Percentiles rank a stretch among this genome's conserved stretches.
These are phyloP conservation scores for Lateolabrax maculatus DNA, from an alignment of 2,797 vertebrate genomes.

Conservation along the genomic window DNA sequence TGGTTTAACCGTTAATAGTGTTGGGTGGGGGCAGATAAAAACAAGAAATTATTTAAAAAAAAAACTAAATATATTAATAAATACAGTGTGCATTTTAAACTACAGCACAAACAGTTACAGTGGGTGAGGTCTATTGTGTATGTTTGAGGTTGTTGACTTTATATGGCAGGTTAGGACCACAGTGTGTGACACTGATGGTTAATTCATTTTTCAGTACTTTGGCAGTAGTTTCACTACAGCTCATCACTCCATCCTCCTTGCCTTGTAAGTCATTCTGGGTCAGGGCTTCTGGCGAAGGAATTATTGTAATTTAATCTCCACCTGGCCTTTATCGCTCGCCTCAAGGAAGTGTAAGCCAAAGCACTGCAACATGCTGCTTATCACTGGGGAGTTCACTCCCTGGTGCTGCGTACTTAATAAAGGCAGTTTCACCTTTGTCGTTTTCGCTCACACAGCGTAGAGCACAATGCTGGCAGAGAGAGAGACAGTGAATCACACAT, in stretches of 20 bases:
- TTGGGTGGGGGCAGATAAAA: not conserved
- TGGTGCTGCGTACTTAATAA: conserved; percentile 65
- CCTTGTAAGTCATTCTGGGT: conserved; percentile 81
- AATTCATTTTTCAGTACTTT: conserved; percentile 73
- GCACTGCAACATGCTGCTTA: conserved; percentile 70
- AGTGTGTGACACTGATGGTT: conserved; percentile 45
- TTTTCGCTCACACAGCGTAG: conserved; percentile 34
- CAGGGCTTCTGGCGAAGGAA: conserved; percentile 74
- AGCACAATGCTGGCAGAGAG: conserved; percentile 35
- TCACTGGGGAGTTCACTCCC: conserved; percentile 74
- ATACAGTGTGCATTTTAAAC: conserved; percentile 4
- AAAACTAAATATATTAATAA: not conserved
- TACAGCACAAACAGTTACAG: not conserved
- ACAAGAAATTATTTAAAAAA: not conserved
- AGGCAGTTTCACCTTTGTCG: conserved; percentile 72
- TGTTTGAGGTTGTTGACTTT: conserved; percentile 26
- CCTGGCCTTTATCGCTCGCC: conserved; percentile 78
- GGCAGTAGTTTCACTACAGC: conserved; percentile 63
- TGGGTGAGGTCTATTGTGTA: conserved; percentile 1
- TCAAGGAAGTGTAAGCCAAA: conserved; percentile 74
- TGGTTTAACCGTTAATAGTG: conserved; percentile 7
- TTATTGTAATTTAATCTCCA: conserved; percentile 83
- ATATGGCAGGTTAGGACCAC: conserved; percentile 24
- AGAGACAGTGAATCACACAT: conserved; percentile 68
- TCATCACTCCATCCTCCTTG: conserved; percentile 67